Evolutionary conservation across 2,888 invertebrate genomes (phyloP), one percentile per base, ranked within the genome.

Genomic region (Epicampocera succincta): DNA sequence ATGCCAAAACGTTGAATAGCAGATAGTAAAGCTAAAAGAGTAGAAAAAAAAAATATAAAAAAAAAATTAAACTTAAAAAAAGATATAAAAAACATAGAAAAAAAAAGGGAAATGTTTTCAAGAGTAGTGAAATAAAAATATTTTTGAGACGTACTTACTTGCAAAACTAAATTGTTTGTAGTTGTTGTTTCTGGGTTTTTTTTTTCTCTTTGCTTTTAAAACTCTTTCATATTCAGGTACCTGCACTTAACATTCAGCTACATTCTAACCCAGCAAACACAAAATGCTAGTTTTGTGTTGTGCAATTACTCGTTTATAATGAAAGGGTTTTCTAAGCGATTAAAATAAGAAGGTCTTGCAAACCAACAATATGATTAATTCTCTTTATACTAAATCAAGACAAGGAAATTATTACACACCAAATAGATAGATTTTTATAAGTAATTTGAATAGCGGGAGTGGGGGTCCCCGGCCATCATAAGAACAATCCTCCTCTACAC

Each of bases 201-300:
- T 40, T 17, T 8, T 4, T 63, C 21, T 42, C 9, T 61, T 52
- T 9, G 52, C 48, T 63, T 63, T 77, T 71, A 65, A 38, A 68
- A 50, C 75, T 68, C 52, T 75, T 61, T 21, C 42, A 68, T 60
- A 54, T 40, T 68, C 17, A 19, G 52, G 54, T 56, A 38, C 72
- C 12, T 13, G 42, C 68, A 44, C 52, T 73, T 44, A 40, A 72
- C n/a, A 61, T 54, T 73, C 29, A 29, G 44, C 15, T 38, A 60
- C 40, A 15, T 15, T 25, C 33, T 33, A 33, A 8, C 33, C 33
- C 33, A 33, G 33, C 9, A 8, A 33, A 33, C 33, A 33, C 6
- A 33, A 33, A 6, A 33, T 33, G 9, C n/a, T n/a, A n/a, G n/a
- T 33, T 33, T 33, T 8, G 33, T 33, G 8, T 29, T 33, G 33